Evolutionary conservation across 1,140 invertebrate genomes (phyloP), one percentile per base, ranked within the genome.

Genomic region (Yoshiicerus persimilis): DNA sequence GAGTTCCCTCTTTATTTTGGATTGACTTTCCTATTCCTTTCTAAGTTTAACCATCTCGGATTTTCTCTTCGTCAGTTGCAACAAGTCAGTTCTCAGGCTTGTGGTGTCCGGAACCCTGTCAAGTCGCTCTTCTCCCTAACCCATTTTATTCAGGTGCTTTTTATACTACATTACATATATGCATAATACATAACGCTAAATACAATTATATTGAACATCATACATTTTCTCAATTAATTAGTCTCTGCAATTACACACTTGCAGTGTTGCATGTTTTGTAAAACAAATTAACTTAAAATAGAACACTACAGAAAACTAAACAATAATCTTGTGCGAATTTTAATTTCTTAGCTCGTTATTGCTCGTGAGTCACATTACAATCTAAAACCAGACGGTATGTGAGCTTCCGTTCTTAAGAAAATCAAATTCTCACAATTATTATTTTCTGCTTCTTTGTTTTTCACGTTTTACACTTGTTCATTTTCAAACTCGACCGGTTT

Each of bases 1-100:
- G 87, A 90, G 89, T 90, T 90, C 89, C 89, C 89, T 88, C 86
- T 88, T 88, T 90, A 90, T 90, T 90, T 90, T 90, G 86, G 87
- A 86, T 75, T 75, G 75, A 36, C 86, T 80, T 56, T 86, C 56
- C n/a, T 70, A 64, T 86, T 80, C 41, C 23, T 41, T 39, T 86
- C 88, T 89, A 89, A 89, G 86, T 89, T 87, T 89, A 87, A 86
- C 86, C 84, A 75, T 64, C 84, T 86, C 84, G 27, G 84, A 86
- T 83, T 84, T 87, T 75, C 38, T 25, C 39, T 83, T 47, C 70
- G 83, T 86, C 88, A 89, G 89, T 90, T 89, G 88, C 89, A 90
- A 90, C 89, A 90, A 89, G 89, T 88, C 89, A 88, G 89, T 90
- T 88, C 88, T 90, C 89, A 80, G 84, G 89, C 86, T 90, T 90